Base-by-base conservation (phyloP, 2,113 vertebrate genomes). In the Piaya cayana region DNA sequence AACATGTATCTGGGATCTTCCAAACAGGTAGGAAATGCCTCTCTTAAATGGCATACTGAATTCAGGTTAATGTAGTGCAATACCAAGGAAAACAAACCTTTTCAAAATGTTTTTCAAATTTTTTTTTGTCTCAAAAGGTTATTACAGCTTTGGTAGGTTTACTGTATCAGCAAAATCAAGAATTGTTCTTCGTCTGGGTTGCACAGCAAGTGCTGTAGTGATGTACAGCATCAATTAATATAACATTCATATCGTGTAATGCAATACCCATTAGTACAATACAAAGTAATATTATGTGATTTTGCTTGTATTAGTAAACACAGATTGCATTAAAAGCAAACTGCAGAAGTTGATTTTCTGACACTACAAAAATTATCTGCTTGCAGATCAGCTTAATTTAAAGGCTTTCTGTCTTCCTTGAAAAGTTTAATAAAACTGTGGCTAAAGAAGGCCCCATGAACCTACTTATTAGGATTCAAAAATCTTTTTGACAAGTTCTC, bases 301-400 rank as follows among this genome's bases (percentile, higher is more conserved):
- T 98, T 98, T 98, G 85, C 77, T 96, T 2, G 0, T 90, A 94
- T 97, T 97, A 97, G 96, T 97, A 98, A 98, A 98, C 97, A 98
- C 96, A 98, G 96, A 97, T 97, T 98, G 96, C 95, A 96, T 97
- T 97, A 96, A 97, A 98, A 97, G 94, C 95, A 91, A 96, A 96
- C 78, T 94, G 88, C 68, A 93, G 91, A 96, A 97, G 96, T 83
- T 18, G 58, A 93, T 93, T 95, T 95, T 97, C 92, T 94, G 84
- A 96, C 95, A 93, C 86, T 82, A 91, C 83, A 97, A 96, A 97
- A 97, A 97, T 95, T 92, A 97, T 95, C 86, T 95, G 95, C 87
- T 94, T 93, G 85, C 92, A 95, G 97, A 97, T 97, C 91, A 95
- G 92, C 94, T 97, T 97, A 96, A 97, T 97, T 96, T 97, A 96